phyloP scores from a whole-genome alignment of 2,888 invertebrate genomes.

The Anarsia innoxiella region DNA sequence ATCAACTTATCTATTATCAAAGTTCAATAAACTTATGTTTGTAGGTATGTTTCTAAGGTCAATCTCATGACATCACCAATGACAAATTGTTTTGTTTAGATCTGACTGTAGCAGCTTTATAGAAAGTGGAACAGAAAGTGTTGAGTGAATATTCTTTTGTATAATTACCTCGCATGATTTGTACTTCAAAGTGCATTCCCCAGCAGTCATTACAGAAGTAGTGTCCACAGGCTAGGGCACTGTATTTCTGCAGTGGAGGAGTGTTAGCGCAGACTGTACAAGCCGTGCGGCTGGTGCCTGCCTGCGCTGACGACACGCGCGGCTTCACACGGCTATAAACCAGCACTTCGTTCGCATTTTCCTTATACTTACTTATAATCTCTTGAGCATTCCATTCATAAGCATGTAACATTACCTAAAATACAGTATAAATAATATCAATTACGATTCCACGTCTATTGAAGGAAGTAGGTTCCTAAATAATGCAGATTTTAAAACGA shows the following conservation, averaged over 20 bases:
- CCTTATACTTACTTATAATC: constrained; percentile 87
- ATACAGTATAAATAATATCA: constrained; percentile 12
- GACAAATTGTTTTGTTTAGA: no score
- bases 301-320: constrained; percentile 38
- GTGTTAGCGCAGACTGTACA: constrained; percentile 88
- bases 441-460: not conserved
- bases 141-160: no score
- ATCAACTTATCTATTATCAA: no score
- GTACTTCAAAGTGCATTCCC: constrained; percentile 96
- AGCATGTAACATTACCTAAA: constrained; percentile 86
- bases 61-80: no score
- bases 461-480: constrained; percentile 6
- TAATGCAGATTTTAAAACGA: constrained; percentile 23
- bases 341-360: constrained; percentile 81
- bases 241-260: constrained; percentile 81
- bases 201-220: constrained; percentile 97
- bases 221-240: constrained; percentile 91
- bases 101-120: no score
- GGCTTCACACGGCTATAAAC: constrained; percentile 66
- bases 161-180: constrained; percentile 93
- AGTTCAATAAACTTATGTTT: no score
- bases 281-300: constrained; percentile 40
- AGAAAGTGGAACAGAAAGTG: no score
- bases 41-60: no score
- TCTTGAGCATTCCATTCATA: constrained; percentile 92